Percentiles rank a stretch among this genome's conserved stretches.
Conservation (phyloP, 2,888 invertebrate species). For the Iphiclides podalirius region DNA sequence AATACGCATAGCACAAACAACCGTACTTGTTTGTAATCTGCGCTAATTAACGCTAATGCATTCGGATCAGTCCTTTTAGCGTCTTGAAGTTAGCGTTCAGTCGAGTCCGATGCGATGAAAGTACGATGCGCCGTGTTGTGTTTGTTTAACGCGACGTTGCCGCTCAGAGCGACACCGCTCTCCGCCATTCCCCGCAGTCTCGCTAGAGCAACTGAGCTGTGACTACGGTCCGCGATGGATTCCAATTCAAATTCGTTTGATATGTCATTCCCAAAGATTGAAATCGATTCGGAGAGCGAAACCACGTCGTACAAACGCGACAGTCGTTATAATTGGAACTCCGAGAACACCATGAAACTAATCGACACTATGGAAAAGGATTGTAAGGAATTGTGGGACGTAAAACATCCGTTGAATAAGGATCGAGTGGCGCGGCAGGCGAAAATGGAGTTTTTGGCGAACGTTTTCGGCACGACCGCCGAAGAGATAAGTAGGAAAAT, state of each 20-base stretch:
- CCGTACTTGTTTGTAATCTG: conserved; percentile 42
- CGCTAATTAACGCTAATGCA: conserved; percentile 55
- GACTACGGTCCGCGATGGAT: conserved; percentile 51
- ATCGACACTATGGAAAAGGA: conserved; percentile 59
- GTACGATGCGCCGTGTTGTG: conserved; percentile 44
- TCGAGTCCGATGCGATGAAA: conserved; percentile 22
- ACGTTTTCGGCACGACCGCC: conserved; percentile 53
- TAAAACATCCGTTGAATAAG: conserved; percentile 52
- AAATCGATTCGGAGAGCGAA: conserved; percentile 53
- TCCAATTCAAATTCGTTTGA: conserved; percentile 58
- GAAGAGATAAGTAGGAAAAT: conserved; percentile 67
- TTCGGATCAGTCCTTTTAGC: conserved; percentile 44
- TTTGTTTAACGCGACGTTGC: conserved; percentile 49
- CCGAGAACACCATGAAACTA: conserved; percentile 58
- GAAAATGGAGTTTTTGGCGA: conserved; percentile 58
- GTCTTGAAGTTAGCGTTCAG: conserved; percentile 45
- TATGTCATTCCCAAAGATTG: conserved; percentile 54
- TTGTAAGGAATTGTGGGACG: conserved; percentile 64
- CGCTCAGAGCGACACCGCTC: conserved; percentile 53
- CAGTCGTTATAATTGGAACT: conserved; percentile 48
- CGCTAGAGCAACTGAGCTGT: conserved; percentile 67
- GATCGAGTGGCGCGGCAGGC: conserved; percentile 49
- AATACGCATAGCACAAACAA: conserved; percentile 28
- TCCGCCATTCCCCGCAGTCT: conserved; percentile 60
- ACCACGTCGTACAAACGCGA: conserved; percentile 37